Conservation (phyloP, 2,797 vertebrate species). For the Falco peregrinus region DNA sequence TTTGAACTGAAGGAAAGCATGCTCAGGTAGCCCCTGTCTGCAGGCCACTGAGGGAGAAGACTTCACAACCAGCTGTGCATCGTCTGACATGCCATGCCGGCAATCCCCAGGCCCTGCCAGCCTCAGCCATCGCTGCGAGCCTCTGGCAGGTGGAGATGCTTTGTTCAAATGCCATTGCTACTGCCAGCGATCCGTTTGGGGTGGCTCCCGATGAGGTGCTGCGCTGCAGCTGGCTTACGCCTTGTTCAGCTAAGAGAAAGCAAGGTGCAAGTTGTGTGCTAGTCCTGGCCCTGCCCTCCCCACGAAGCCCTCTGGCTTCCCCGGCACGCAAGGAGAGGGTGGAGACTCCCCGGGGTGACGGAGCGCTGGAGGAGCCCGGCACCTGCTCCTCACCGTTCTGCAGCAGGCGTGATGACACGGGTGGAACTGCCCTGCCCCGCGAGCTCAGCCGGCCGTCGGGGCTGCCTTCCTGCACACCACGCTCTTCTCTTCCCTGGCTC, state of each 20-base stretch:
- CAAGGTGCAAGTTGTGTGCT: not conserved
- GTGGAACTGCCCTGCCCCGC: not conserved
- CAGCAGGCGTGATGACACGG: fast-evolving
- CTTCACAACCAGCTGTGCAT: not conserved
- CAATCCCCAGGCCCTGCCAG: not conserved
- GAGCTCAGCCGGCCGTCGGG: fast-evolving
- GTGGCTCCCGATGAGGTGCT: fast-evolving
- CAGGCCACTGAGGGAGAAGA: not conserved
- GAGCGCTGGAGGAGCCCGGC: fast-evolving
- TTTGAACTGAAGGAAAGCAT: not conserved
- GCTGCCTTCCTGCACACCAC: fast-evolving
- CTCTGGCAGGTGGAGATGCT: not conserved
- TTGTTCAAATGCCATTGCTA: fast-evolving
- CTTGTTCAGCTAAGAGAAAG: not conserved
- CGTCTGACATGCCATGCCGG: fast-evolving
- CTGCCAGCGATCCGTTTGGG: fast-evolving
- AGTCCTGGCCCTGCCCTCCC: not conserved
- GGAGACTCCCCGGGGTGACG: not conserved
- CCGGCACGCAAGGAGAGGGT: not conserved
- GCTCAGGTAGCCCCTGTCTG: fast-evolving
- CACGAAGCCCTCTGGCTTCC: not conserved
- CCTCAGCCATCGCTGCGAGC: fast-evolving
- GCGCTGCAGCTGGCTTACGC: fast-evolving
- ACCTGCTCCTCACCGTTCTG: fast-evolving
- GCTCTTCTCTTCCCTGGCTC: not conserved